These are phyloP conservation scores for Heliconius congener DNA, from an alignment of 1,140 invertebrate species.

Conservation along the genomic window DNA sequence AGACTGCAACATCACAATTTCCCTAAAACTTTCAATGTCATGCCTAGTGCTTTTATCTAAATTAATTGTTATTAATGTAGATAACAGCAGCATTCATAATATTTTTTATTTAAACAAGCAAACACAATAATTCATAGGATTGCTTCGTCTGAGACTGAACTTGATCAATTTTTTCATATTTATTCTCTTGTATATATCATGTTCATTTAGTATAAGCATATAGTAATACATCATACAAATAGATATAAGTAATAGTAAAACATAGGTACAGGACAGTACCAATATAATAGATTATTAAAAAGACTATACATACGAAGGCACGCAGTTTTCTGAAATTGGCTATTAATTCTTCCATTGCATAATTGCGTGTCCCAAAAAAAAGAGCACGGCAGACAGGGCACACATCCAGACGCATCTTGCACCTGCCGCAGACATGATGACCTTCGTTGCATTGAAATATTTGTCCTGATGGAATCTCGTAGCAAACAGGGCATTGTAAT, in stretches of 20 bases:
- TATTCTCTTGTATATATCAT: too few species aligned
- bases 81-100: too few species aligned
- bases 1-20: too few species aligned
- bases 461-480: slow-evolving; percentile 71
- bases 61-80: too few species aligned
- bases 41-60: too few species aligned
- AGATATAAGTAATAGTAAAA: not conserved
- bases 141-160: too few species aligned
- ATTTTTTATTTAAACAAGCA: too few species aligned
- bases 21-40: too few species aligned
- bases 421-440: slow-evolving; percentile 76
- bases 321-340: slow-evolving; percentile 73
- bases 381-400: slow-evolving; percentile 75
- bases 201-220: too few species aligned
- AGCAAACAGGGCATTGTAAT: slow-evolving; percentile 79
- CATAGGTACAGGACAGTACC: not conserved
- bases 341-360: slow-evolving; percentile 77
- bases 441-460: slow-evolving; percentile 80
- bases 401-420: slow-evolving; percentile 68
- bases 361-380: slow-evolving; percentile 76
- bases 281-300: slow-evolving; percentile 20
- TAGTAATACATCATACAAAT: too few species aligned
- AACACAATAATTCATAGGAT: too few species aligned
- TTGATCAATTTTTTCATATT: too few species aligned
- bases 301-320: slow-evolving; percentile 54